These are phyloP conservation scores for Tretioscincus oriximinensis DNA, from an alignment of 2,113 vertebrate genomes.

Conservation along the genomic window DNA sequence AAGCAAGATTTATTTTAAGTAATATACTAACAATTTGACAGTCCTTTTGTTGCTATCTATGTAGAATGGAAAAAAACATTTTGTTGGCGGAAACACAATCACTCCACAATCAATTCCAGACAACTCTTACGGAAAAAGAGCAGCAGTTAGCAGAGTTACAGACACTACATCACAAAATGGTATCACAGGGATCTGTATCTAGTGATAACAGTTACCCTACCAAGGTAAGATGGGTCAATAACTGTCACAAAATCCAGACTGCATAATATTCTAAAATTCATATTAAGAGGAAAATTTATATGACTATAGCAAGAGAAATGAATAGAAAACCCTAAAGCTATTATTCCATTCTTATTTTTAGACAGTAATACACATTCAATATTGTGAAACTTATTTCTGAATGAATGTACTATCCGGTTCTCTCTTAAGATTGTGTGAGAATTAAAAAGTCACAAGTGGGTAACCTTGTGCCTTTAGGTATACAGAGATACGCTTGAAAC, in stretches of 20 bases:
- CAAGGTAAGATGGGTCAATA: conserved; percentile 58
- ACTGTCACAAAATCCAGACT: background rate
- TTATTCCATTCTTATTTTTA: background rate
- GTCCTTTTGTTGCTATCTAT: conserved; percentile 15
- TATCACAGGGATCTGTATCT: conserved; percentile 33
- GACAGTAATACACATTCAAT: background rate
- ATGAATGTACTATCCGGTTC: background rate
- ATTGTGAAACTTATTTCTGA: background rate
- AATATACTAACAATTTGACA: background rate
- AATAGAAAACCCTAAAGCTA: background rate
- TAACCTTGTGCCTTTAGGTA: no score
- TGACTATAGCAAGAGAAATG: background rate
- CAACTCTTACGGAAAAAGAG: conserved; percentile 63
- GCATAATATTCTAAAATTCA: background rate
- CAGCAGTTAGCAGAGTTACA: conserved; percentile 65
- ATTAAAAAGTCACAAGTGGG: no score
- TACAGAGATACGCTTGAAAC: no score
- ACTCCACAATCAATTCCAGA: conserved; percentile 56
- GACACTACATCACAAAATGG: conserved; percentile 50
- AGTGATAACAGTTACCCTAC: conserved; percentile 34
- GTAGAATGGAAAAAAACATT: conserved; percentile 72
- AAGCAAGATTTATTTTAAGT: background rate
- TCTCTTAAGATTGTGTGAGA: background rate
- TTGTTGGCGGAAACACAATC: conserved; percentile 67
- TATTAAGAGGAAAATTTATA: background rate